Base-by-base conservation (phyloP, 1,140 invertebrate genomes). In the Wiebesia pumilae region DNA sequence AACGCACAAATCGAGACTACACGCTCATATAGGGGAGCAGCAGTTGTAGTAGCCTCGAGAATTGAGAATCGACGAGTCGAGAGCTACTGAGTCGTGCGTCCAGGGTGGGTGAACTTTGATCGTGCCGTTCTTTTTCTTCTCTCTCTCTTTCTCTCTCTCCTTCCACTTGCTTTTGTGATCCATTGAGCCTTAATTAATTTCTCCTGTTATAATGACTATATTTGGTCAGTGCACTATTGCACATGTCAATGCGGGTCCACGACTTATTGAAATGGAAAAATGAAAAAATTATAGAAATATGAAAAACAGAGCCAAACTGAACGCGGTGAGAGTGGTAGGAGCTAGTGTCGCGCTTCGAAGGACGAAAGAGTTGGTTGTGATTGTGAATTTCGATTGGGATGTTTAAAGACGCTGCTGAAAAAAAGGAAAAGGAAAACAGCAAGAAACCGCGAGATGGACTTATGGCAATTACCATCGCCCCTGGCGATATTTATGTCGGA, bases 381-480 rank as follows among this genome's bases (percentile, higher is more conserved):
- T 47, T 33, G 83, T 10, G 83, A 54, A 83, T 83, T 84, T 71
- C 82, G 40, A 83, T 47, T 33, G 81, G 80, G 24, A 2, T 12
- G 67, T 67, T 27, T 38, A 65, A 81, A 43, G 47, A 81, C 21
- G 67, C 67, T 19, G 33, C 16, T 24, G 71, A 21, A 75, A 43
- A 38, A 71, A 33, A 69, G n/a, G 24, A 27, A 27, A 14, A 62
- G 14, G 69, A 35, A 40, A 27, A 24, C 4, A 27, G 10, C 38
- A 24, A 2, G 51, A 67, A 62, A 27, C 16, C 40, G 69, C 47
- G 84, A 67, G 80, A 67, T 40, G 40, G 81, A 67, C 81, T 71
- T 67, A 71, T n/a, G 75, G 86, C 89, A 90, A 90, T 90, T 90
- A 90, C 88, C 84, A 65, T 51, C 77, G 43, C 81, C 81, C 69